phyloP scores from a whole-genome alignment of 2,888 invertebrate species.

The Taphrorychus bicolor region DNA sequence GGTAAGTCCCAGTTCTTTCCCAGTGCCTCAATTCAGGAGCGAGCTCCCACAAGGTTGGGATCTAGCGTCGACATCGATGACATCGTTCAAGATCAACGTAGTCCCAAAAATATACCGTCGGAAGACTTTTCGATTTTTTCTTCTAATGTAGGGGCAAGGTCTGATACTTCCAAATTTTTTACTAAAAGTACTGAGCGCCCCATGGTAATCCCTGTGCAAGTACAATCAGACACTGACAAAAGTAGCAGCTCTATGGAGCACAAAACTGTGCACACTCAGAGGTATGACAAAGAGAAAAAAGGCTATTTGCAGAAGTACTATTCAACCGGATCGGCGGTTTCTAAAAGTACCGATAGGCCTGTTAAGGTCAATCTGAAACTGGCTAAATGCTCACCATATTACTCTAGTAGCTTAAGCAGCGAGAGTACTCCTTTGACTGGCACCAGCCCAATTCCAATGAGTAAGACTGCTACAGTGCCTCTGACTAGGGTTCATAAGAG shows the following conservation, averaged over 20 bases:
- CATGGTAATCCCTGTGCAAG: conserved; percentile 62
- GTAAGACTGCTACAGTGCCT: conserved; percentile 64
- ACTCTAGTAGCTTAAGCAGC: conserved; percentile 77
- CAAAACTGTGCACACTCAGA: conserved; percentile 54
- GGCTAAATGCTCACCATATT: conserved; percentile 76
- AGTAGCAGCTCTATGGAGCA: conserved; percentile 64
- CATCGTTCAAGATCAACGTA: conserved; percentile 51
- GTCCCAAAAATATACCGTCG: conserved; percentile 57
- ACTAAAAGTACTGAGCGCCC: conserved; percentile 64
- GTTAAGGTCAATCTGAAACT: conserved; percentile 63
- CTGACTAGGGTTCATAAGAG: conserved; percentile 56
- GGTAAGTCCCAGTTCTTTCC: conserved; percentile 67
- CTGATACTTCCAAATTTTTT: conserved; percentile 50
- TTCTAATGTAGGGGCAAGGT: conserved; percentile 36
- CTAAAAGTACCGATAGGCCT: conserved; percentile 57
- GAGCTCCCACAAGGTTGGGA: conserved; percentile 52
- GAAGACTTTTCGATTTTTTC: conserved; percentile 55
- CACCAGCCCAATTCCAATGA: conserved; percentile 65
- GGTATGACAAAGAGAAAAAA: conserved; percentile 57
- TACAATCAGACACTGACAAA: conserved; percentile 60
- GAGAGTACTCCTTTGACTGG: conserved; percentile 75
- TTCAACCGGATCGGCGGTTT: conserved; percentile 37
- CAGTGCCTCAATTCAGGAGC: conserved; percentile 41
- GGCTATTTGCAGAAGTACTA: conserved; percentile 54
- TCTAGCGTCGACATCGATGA: conserved; percentile 56